Evolutionary conservation across 2,888 invertebrate genomes (phyloP), one percentile per base, ranked within the genome.

Genomic region (Norana najaformis): DNA sequence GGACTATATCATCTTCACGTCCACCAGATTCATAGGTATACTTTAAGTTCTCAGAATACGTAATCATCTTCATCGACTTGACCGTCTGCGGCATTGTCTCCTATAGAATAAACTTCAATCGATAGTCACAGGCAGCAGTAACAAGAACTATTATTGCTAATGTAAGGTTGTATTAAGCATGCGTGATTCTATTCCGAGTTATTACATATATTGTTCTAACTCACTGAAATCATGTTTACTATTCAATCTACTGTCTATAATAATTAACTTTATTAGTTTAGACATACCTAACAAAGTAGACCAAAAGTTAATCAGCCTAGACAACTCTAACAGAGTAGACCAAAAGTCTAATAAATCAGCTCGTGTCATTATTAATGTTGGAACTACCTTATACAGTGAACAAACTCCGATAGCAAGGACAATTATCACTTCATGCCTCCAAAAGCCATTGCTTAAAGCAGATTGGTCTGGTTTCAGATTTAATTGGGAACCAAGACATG

Each of bases 401-500:
- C 53, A 53, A 53, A 23, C 53, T 69, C n/a, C n/a, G 69, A 69
- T 47, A 47, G 23, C n/a, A 53, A 53, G 6, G 6, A 30, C 23
- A 23, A n/a, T 69, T n/a, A 69, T 16, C 6, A 30, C n/a, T 30
- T 30, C 69, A 69, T 30, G n/a, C n/a, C 69, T 69, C 30, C 3
- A 20, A 47, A 47, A 20, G n/a, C 14, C 1, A 8, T n/a, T n/a
- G 16, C 16, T 53, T 69, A 69, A 69, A 69, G 6, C 30, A 69
- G 69, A n/a, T 69, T 69, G n/a, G 30, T 69, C 69, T 69, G 30
- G 69, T 69, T 69, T 69, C 69, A 69, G 69, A 16, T 69, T 69
- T n/a, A 69, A 69, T 69, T 69, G 69, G 69, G 69, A 69, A 69
- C 69, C 69, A 69, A 69, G 69, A 69, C n/a, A n/a, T n/a, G 69